Base-by-base conservation (phyloP, 2,888 invertebrate genomes). In the Campoplex nolae region DNA sequence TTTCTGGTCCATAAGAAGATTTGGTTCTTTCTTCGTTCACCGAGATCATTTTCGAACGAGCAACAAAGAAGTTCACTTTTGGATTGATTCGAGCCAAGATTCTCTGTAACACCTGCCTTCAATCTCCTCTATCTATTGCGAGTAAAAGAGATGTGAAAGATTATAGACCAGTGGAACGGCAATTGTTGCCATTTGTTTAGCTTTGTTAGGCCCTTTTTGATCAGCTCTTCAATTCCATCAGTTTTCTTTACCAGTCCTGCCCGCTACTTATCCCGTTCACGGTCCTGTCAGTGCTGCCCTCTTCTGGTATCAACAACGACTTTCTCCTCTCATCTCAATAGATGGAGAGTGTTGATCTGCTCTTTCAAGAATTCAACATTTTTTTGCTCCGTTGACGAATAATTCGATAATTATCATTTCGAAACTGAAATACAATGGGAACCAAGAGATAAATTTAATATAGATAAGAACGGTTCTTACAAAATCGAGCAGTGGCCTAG, bases 241-340 rank as follows among this genome's bases (percentile, higher is more conserved):
- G 42, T 42, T n/a, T 48, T 16, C 32, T 48, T 28, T 28, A 38
- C 13, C 28, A 48, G 23, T 18, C 38, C 62, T 18, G 32, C 11
- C 13, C 75, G 45, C 48, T 35, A 13, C 23, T 78, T 48, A 48
- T 48, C 42, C 35, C 48, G 45, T 16, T 74, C 82, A 35, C 48
- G 23, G 86, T 89, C 92, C 81, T 91, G 89, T 90, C 79, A 88
- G 88, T 92, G 92, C 92, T 92, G 92, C 92, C 85, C 89, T 87
- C 92, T 90, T 78, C 81, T 74, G 87, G 8, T 35, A 56, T 68
- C n/a, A 42, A 51, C n/a, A 35, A n/a, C 65, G 35, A 77, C 48
- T 65, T 48, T 65, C 32, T 48, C 23, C n/a, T 4, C 42, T 56
- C 35, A n/a, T 18, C 65, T 77, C 48, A 7, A 48, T 48, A 76